Evolutionary conservation across 2,113 vertebrate species (phyloP), one percentile per base, ranked within the genome.

Genomic region (Centropus bengalensis): DNA sequence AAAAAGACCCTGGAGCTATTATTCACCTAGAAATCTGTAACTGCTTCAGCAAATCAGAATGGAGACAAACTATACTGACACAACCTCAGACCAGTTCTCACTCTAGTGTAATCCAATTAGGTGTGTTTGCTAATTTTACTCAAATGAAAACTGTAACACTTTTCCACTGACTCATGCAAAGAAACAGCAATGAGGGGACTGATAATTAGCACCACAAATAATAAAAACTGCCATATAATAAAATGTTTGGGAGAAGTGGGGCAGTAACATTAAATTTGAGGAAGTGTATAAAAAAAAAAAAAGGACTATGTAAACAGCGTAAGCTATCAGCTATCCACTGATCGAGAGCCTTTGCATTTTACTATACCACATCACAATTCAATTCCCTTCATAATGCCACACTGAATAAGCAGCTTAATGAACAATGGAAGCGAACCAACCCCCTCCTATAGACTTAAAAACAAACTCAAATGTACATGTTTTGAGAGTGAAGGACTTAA

Each of bases 71-170:
- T 92, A 64, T 89, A 82, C 20, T 40, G 38, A 88, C 86, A 89
- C 47, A 86, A 28, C n/a, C 82, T 80, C 79, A 59, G 67, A 94
- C 85, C 73, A 88, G 93, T 82, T 94, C 92, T 36, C 74, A 33
- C 58, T 71, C 36, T 28, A 69, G 40, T 23, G 49, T 83, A 92
- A 94, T 82, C 58, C 77, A 79, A 66, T 89, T 49, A 82, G 20
- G 27, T 19, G 10, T 11, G 49, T 54, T 91, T 76, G 89, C 91
- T 82, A 60, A 67, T 62, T 95, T 93, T 87, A 76, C 36, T 60
- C 79, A 68, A 49, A 69, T 66, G 82, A 88, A 60, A 88, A 32
- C 38, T 27, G 1, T 63, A 92, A 89, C 36, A 33, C 38, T 36
- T 36, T 36, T 82, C 62, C 58, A 87, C 7, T 45, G 83, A 19